A percentile compares a stretch with the other conserved stretches of the same genome.
Conservation (phyloP, 1,140 invertebrate species). For the Pemphigus obesinymphae region DNA sequence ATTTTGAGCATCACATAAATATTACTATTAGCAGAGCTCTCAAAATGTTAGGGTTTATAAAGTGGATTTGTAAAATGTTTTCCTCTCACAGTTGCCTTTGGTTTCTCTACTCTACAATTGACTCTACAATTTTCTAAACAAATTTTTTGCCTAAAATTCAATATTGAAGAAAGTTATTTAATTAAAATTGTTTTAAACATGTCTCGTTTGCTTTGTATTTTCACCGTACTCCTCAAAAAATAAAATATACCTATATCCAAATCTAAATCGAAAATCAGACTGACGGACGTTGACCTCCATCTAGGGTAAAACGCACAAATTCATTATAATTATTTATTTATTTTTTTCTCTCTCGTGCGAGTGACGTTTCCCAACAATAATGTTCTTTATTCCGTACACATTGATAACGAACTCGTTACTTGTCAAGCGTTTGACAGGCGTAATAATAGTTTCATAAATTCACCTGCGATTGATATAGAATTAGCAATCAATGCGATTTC, state of each 20-base stretch:
- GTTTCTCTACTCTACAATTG: too few species aligned
- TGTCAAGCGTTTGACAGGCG: conserved; percentile 10
- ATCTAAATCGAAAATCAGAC: background rate
- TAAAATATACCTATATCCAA: background rate
- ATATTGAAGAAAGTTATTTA: conserved; percentile 8
- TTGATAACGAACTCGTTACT: conserved; percentile 24
- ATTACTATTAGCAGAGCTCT: too few species aligned
- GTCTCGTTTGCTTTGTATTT: background rate
- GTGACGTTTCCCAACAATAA: background rate
- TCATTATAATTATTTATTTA: background rate
- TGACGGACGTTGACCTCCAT: background rate
- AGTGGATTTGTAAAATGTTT: too few species aligned
- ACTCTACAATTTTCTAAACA: background rate
- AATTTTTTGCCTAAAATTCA: background rate
- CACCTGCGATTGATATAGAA: background rate
- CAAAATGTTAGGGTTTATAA: too few species aligned
- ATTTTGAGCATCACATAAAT: too few species aligned
- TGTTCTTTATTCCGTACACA: background rate
- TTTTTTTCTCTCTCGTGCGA: background rate
- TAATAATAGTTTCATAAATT: conserved; percentile 13
- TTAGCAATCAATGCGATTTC: background rate
- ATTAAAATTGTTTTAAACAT: background rate
- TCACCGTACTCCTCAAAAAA: background rate
- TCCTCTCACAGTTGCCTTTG: too few species aligned
- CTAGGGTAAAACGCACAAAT: background rate